Base-by-base conservation (phyloP, 2,113 vertebrate species). In the Crotalus tigris region DNA sequence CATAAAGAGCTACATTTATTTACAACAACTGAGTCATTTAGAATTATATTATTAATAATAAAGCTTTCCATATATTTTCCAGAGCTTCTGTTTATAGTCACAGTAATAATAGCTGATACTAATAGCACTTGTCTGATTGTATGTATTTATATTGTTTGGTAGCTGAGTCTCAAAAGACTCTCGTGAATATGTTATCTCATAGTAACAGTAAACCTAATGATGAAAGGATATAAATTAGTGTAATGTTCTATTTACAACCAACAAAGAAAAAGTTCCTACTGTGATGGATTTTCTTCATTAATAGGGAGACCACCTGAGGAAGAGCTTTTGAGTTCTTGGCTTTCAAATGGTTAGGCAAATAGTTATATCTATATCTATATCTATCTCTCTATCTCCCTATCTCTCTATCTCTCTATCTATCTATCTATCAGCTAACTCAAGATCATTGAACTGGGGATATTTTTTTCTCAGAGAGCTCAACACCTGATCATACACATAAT, bases 211-310 rank as follows among this genome's bases (percentile, higher is more conserved):
- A 90, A 55, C 29, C 92, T 94, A 95, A 95, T 95, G 96, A 96
- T 95, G 96, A 97, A 96, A 96, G 95, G 93, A 93, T 95, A 93
- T 89, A 95, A 96, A 97, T 97, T 96, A 96, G 90, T 85, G 92
- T 91, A 91, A 95, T 89, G 2, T 95, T 96, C 96, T 96, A 96
- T 96, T 97, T 97, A 95, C 93, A 95, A 92, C 55, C 93, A 93
- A 91, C 49, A 88, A 95, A 96, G 95, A 90, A 95, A 92, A 49
- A 6, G 92, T 91, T 94, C 94, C 94, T 26, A 90, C 91, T 0
- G 23, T 96, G 96, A 97, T 97, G 96, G 93, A 96, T 97, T 96
- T 94, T 96, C 95, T 95, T 96, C 96, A 96, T 96, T 97, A 96
- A 93, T 55, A 93, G 44, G 90, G 94, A 19, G 0, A 95, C 87